Percentiles rank a stretch among this genome's conserved stretches.
Evolutionary conservation across 2,113 vertebrate genomes (phyloP).

Genomic region (Notothenia coriiceps): DNA sequence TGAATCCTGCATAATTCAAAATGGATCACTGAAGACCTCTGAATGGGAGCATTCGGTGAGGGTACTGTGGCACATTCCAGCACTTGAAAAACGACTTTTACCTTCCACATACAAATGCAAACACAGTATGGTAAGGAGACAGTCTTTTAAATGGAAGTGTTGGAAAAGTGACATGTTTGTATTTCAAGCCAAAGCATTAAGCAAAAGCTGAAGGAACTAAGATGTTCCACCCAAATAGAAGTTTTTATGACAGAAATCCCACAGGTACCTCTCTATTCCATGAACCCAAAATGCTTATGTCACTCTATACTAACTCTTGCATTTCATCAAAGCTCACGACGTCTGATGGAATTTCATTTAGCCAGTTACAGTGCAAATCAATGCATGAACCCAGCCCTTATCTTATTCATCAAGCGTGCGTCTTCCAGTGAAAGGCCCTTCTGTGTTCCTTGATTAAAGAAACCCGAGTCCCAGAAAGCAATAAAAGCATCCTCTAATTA

Average conservation of each 20-base stretch:
- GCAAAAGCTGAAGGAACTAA: slow-evolving; percentile 28
- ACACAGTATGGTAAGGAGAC: slow-evolving; percentile 16
- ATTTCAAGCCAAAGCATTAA: slow-evolving; percentile 39
- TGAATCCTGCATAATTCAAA: background rate
- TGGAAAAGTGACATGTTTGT: slow-evolving; percentile 42
- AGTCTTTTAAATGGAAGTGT: slow-evolving; percentile 60
- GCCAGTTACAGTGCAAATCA: slow-evolving; percentile 46
- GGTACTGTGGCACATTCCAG: background rate
- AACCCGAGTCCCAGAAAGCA: slow-evolving; percentile 81
- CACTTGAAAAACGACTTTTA: background rate
- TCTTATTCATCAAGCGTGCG: slow-evolving; percentile 66
- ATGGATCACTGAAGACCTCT: background rate
- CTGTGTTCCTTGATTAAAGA: slow-evolving; percentile 83
- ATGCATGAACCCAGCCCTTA: slow-evolving; percentile 47
- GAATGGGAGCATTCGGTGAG: background rate
- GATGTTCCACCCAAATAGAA: background rate
- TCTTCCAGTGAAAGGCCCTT: slow-evolving; percentile 74
- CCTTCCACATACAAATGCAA: background rate
- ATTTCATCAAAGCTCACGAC: slow-evolving; percentile 27
- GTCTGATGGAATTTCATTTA: slow-evolving; percentile 47
- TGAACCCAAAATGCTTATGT: slow-evolving; percentile 15
- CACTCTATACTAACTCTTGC: background rate
- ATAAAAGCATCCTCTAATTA: slow-evolving; percentile 84
- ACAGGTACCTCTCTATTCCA: background rate
- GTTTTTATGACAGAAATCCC: background rate